These are phyloP conservation scores for Semotilus atromaculatus DNA, from an alignment of 2,797 vertebrate genomes.

Conservation along the genomic window DNA sequence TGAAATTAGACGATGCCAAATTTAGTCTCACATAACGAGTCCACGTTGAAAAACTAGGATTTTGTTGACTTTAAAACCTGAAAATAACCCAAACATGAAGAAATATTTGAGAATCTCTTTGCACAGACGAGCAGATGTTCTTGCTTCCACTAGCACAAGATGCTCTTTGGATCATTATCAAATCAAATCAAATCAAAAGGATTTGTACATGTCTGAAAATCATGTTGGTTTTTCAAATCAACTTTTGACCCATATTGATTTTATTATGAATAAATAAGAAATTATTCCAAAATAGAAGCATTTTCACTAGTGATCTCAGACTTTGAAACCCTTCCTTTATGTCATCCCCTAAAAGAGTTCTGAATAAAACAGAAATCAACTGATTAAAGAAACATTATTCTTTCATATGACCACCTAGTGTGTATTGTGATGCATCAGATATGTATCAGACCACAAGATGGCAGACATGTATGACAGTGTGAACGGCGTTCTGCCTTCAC, in stretches of 20 bases:
- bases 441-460: conserved; percentile 36
- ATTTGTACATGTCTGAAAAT: not conserved
- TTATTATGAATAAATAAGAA: not conserved
- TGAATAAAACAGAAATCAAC: not conserved
- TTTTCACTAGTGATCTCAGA: not conserved
- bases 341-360: not conserved
- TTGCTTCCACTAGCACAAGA: not conserved
- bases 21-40: not conserved
- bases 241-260: not conserved
- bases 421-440: not conserved
- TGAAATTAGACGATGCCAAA: not conserved
- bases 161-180: not conserved
- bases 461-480: conserved; percentile 31
- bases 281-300: not conserved
- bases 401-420: not conserved
- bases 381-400: not conserved
- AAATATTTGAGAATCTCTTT: not conserved
- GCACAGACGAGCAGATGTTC: conserved; percentile 16
- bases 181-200: not conserved
- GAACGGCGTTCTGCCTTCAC: not conserved
- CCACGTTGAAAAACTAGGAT: not conserved
- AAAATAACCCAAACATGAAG: conserved; percentile 14
- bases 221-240: not conserved
- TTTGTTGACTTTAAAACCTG: not conserved
- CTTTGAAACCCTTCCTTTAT: not conserved